A percentile compares a stretch with the other conserved stretches of the same genome.
Evolutionary conservation across 2,113 vertebrate genomes (phyloP).

Genomic region (Actinemys pallida): DNA sequence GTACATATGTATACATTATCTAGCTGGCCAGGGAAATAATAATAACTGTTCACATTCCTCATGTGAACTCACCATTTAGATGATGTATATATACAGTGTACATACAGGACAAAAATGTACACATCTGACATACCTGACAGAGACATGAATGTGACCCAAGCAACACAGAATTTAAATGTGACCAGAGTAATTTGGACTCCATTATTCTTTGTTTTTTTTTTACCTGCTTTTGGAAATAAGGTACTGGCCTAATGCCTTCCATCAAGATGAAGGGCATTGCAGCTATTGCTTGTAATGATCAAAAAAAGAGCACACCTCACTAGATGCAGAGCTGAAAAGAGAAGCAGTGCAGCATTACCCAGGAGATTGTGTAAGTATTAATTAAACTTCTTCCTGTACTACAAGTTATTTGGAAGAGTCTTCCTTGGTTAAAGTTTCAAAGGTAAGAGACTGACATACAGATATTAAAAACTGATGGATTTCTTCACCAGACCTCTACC

Average conservation of each 20-base stretch:
- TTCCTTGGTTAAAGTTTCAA: slow-evolving; percentile 46
- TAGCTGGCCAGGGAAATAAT: not conserved
- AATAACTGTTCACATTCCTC: not conserved
- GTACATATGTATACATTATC: not conserved
- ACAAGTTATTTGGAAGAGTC: not conserved
- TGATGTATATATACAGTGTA: not conserved
- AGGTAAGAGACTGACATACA: slow-evolving; percentile 16
- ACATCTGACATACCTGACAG: not conserved
- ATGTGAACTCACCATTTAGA: not conserved
- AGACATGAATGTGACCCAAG: not conserved
- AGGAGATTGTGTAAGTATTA: slow-evolving; percentile 69
- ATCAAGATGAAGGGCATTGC: slow-evolving; percentile 63
- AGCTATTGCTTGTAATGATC: slow-evolving; percentile 51
- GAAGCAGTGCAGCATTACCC: slow-evolving; percentile 71
- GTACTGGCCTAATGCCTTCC: slow-evolving; percentile 62
- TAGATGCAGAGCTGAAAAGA: slow-evolving; percentile 59
- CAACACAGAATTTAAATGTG: slow-evolving; percentile 14
- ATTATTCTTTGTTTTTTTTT: slow-evolving; percentile 29
- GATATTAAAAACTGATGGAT: slow-evolving; percentile 1
- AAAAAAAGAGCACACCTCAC: slow-evolving; percentile 49
- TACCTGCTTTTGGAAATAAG: slow-evolving; percentile 39
- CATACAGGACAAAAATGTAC: not conserved
- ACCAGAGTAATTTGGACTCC: slow-evolving; percentile 14
- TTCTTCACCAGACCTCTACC: not conserved
- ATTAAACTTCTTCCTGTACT: slow-evolving; percentile 55